Conservation (phyloP, 2,888 invertebrate genomes). For the Pomacea canaliculata region DNA sequence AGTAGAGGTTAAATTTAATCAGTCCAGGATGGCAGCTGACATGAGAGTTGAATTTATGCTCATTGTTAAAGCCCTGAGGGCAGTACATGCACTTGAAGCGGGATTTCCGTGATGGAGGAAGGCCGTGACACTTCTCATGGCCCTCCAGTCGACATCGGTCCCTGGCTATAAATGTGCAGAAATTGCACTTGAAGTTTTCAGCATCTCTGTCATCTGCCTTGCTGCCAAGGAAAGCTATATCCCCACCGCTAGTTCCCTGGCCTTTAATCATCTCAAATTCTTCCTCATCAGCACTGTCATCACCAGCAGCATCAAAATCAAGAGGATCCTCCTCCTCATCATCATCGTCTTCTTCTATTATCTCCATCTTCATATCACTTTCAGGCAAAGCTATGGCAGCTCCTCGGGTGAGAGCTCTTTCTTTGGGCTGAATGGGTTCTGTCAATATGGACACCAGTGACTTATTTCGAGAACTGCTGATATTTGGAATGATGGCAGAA, state of each 20-base stretch:
- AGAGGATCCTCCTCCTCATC: conserved; percentile 19
- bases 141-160: conserved; percentile 35
- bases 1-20: conserved; percentile 37
- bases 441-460: conserved; percentile 24
- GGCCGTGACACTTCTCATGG: conserved; percentile 38
- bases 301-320: conserved; percentile 5
- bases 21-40: conserved; percentile 42
- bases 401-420: conserved; percentile 10
- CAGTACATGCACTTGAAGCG: conserved; percentile 43
- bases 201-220: conserved; percentile 28
- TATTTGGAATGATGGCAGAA: not conserved
- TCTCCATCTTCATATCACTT: not conserved
- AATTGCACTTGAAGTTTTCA: conserved; percentile 35
- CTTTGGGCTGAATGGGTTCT: conserved; percentile 23
- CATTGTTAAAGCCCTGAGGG: conserved; percentile 40
- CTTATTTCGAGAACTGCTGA: conserved; percentile 1
- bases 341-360: not conserved
- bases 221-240: conserved; percentile 20
- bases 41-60: conserved; percentile 37
- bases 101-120: conserved; percentile 36
- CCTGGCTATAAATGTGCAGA: conserved; percentile 41
- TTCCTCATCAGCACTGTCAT: conserved; percentile 22
- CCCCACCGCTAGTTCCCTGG: conserved; percentile 12
- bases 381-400: not conserved
- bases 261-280: conserved; percentile 1